Percentiles rank a stretch among this genome's conserved stretches.
These are phyloP conservation scores for Amblyopsis rosae DNA, from an alignment of 2,113 vertebrate species.

Conservation along the genomic window DNA sequence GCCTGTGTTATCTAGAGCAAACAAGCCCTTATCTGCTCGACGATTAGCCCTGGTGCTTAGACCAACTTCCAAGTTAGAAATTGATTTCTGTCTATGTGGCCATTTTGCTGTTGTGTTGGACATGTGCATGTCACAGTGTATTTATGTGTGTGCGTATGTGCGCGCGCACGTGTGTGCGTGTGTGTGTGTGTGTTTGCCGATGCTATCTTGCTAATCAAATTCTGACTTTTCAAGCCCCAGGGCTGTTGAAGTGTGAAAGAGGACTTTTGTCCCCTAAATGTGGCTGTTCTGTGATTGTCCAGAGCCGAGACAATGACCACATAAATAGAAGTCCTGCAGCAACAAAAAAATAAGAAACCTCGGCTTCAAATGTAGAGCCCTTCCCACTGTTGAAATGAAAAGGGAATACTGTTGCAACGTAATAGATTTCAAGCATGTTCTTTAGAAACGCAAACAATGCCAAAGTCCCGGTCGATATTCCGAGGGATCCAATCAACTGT, in stretches of 20 bases:
- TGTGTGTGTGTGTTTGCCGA: conserved; percentile 52
- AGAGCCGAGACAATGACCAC: conserved; percentile 20
- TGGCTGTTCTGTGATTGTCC: conserved; percentile 39
- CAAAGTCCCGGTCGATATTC: conserved; percentile 25
- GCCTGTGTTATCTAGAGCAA: conserved; percentile 60
- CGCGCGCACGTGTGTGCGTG: conserved; percentile 19
- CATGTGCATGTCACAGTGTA: background rate
- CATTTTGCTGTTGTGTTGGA: conserved; percentile 25
- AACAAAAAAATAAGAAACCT: background rate
- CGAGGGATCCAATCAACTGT: conserved; percentile 53
- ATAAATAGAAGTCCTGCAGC: conserved; percentile 20
- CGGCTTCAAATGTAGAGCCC: conserved; percentile 1
- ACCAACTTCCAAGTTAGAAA: conserved; percentile 59
- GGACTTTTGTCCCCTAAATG: conserved; percentile 64
- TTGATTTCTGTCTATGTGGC: conserved; percentile 62
- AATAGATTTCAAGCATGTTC: conserved; percentile 49
- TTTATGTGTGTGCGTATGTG: background rate
- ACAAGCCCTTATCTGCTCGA: conserved; percentile 56
- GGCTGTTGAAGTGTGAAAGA: conserved; percentile 66
- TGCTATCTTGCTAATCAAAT: conserved; percentile 78
- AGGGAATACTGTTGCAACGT: conserved; percentile 42
- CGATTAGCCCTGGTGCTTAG: conserved; percentile 55
- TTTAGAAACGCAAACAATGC: conserved; percentile 27
- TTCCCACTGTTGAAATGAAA: conserved; percentile 37
- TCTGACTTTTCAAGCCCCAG: conserved; percentile 55